Base-by-base conservation (phyloP, 2,113 vertebrate genomes). In the Balaenoptera acutorostrata region DNA sequence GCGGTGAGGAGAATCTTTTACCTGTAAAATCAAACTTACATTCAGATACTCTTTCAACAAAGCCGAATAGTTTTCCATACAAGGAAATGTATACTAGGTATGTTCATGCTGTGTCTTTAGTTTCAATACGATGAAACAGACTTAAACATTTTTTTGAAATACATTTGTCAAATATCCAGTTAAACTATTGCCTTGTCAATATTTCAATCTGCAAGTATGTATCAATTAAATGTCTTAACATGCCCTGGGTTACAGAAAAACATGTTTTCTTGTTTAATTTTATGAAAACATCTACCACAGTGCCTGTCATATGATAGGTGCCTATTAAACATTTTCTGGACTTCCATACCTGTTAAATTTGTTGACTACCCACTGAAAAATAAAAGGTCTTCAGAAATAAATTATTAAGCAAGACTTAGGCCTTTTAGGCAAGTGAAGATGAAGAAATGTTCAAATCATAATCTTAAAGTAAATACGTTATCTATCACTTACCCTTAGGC, bases 1-100 rank as follows among this genome's bases (percentile, higher is more conserved):
- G 21, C 86, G 39, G 41, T 72, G 5, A 90, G 44, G 63, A 88
- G 33, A 77, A 72, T 90, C 23, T 82, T 90, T 89, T 82, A 82
- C 33, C 29, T 82, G 8, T 86, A 86, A 92, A 95, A 85, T 95
- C 57, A 92, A n/a, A 71, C 81, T 92, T 66, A 61, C 92, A 27
- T 33, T 94, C 66, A 88, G 49, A 89, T 81, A 68, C 6, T 63
- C 46, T 93, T 83, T 92, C n/a, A 90, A 72, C 36, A 96, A 74
- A 85, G 21, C 41, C 64, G 52, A 80, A 85, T 41, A 61, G 8
- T 75, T 93, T 97, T 57, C 82, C 12, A 18, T 64, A 82, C 49
- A 81, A 88, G 23, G 33, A 89, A 85, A 94, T 49, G 8, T 74
- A n/a, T 80, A 44, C 52, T 72, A 90, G 25, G n/a, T 88, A 66